Conservation (phyloP, 2,113 vertebrate species). For the Vicugna pacos region DNA sequence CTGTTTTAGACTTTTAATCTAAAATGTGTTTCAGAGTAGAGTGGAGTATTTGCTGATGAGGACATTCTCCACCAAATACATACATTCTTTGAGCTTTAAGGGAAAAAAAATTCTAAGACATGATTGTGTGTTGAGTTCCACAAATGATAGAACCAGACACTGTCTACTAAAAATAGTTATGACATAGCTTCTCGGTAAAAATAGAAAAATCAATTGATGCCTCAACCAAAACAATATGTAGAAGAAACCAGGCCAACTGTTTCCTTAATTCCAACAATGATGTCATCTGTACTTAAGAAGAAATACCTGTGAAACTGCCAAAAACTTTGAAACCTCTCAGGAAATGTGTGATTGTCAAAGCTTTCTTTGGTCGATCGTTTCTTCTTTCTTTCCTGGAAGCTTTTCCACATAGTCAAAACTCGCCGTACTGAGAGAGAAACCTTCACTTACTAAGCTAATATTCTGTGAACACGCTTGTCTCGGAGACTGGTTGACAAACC, state of each 20-base stretch:
- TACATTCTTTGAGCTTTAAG: slow-evolving; percentile 16
- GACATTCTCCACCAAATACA: not conserved
- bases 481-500: not conserved
- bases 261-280: slow-evolving; percentile 65
- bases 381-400: not conserved
- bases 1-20: slow-evolving; percentile 53
- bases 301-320: slow-evolving; percentile 70
- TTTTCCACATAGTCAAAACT: not conserved
- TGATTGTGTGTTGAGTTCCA: slow-evolving; percentile 10
- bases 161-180: slow-evolving; percentile 63
- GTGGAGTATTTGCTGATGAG: slow-evolving; percentile 2
- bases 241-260: slow-evolving; percentile 31
- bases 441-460: not conserved
- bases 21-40: not conserved
- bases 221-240: slow-evolving; percentile 75
- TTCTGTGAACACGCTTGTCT: not conserved
- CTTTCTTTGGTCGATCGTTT: not conserved
- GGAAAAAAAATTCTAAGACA: not conserved
- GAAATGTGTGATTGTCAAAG: slow-evolving; percentile 53
- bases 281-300: slow-evolving; percentile 70
- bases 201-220: slow-evolving; percentile 64
- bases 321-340: slow-evolving; percentile 26
- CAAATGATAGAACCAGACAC: slow-evolving; percentile 59
- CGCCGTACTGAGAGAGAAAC: not conserved
- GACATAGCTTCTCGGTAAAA: slow-evolving; percentile 73